A percentile compares a stretch with the other conserved stretches of the same genome.
Conservation (phyloP, 2,113 vertebrate species). For the Stegastes partitus region DNA sequence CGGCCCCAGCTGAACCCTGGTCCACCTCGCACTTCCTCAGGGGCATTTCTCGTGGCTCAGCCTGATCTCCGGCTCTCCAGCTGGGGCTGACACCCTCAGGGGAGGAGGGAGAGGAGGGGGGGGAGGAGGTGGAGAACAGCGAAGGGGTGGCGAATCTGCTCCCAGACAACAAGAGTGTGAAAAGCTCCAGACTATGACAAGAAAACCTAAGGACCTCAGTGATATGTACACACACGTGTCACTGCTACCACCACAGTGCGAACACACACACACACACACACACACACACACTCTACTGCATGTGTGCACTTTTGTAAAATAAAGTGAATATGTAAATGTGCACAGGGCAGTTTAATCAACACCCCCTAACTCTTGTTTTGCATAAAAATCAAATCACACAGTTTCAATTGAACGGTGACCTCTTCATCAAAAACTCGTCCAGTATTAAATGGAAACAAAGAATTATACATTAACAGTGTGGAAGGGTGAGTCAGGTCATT, state of each 20-base stretch:
- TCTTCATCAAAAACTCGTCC: constrained; percentile 44
- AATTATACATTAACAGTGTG: constrained; percentile 42
- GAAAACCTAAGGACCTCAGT: constrained; percentile 42
- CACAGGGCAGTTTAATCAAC: constrained; percentile 25
- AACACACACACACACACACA: neutral
- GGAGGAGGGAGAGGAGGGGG: neutral
- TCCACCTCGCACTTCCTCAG: constrained; percentile 65
- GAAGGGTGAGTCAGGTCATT: constrained; percentile 27
- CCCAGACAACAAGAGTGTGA: constrained; percentile 60
- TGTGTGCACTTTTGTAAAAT: neutral
- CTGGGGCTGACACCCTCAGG: constrained; percentile 64
- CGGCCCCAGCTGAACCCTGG: constrained; percentile 76
- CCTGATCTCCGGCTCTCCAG: constrained; percentile 63
- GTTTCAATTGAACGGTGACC: constrained; percentile 26
- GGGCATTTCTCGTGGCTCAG: constrained; percentile 47
- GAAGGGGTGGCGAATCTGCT: constrained; percentile 28
- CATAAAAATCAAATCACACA: constrained; percentile 36
- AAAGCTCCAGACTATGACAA: constrained; percentile 63
- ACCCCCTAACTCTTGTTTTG: constrained; percentile 40
- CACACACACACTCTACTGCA: neutral
- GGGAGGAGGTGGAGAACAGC: neutral
- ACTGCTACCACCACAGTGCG: neutral
- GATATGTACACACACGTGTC: constrained; percentile 27
- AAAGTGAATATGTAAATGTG: constrained; percentile 26
- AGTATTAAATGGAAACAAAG: constrained; percentile 57